These are phyloP conservation scores for Psephotus haematonotus DNA, from an alignment of 2,113 vertebrate genomes.

Conservation along the genomic window DNA sequence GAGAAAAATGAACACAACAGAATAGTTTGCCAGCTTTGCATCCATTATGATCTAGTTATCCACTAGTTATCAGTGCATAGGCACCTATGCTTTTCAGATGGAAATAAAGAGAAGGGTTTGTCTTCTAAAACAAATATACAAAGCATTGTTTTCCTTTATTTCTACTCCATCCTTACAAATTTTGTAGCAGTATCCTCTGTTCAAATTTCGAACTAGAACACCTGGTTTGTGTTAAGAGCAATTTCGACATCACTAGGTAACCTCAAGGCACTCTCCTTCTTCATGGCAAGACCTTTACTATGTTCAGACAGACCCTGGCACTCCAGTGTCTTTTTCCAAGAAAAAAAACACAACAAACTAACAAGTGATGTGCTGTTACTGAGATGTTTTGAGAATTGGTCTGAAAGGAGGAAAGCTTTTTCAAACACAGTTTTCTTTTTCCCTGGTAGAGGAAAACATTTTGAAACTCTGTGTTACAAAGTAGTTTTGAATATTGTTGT, in stretches of 20 bases:
- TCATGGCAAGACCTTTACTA: not conserved
- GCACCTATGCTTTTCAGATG: not conserved
- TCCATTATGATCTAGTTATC: not conserved
- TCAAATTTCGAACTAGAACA: not conserved
- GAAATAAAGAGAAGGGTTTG: not conserved
- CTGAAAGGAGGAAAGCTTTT: not conserved
- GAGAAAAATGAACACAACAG: not conserved
- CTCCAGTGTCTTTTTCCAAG: not conserved
- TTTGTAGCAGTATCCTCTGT: not conserved
- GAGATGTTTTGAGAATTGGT: not conserved
- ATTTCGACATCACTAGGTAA: not conserved
- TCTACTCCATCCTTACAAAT: not conserved
- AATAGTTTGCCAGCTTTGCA: not conserved
- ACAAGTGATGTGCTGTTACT: not conserved
- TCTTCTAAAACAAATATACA: not conserved
- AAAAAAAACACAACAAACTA: not conserved
- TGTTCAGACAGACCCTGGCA: not conserved
- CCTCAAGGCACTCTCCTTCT: not conserved
- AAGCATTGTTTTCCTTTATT: not conserved
- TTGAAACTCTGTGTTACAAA: not conserved
- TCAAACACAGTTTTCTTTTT: not conserved
- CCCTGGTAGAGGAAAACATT: not conserved
- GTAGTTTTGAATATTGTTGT: not conserved
- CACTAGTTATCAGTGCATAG: not conserved
- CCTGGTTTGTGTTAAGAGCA: not conserved